Percentiles rank a stretch among this genome's conserved stretches.
Evolutionary conservation across 2,888 invertebrate genomes (phyloP).

Genomic region (Caenorhabditis imperialis): DNA sequence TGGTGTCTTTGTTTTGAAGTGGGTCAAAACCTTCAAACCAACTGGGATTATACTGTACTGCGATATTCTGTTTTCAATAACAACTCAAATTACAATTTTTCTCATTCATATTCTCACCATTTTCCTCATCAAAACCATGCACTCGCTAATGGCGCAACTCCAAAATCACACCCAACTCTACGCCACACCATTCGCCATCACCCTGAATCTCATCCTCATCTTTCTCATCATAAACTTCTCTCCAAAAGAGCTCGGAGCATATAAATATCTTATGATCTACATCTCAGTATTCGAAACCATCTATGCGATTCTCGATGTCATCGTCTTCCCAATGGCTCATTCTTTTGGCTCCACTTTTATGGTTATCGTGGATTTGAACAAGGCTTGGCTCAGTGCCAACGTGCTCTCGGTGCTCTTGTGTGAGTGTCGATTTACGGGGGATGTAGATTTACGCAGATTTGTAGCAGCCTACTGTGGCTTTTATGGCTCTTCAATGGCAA

Average conservation of each 20-base stretch:
- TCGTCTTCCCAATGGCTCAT: constrained; percentile 24
- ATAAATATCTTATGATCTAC: constrained; percentile 34
- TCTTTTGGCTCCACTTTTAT: constrained; percentile 29
- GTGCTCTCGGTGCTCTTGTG: constrained; percentile 4
- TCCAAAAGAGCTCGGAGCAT: constrained; percentile 22
- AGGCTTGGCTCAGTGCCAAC: background rate
- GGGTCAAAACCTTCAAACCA: too few relatives aligned
- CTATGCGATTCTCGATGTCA: constrained; percentile 20
- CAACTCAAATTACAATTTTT: too few relatives aligned
- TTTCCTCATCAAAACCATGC: too few relatives aligned
- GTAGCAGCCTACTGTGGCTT: constrained; percentile 29
- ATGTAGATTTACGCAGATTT: background rate
- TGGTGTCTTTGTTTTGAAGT: too few relatives aligned
- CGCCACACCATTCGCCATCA: constrained; percentile 2
- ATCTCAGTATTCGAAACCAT: constrained; percentile 11
- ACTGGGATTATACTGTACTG: too few relatives aligned
- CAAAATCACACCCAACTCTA: constrained; percentile 1
- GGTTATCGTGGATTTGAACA: constrained; percentile 26
- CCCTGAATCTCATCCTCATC: constrained; percentile 16
- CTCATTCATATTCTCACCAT: too few relatives aligned
- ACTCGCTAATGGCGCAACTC: constrained; percentile 5
- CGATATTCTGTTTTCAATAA: too few relatives aligned
- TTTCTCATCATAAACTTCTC: constrained; percentile 24
- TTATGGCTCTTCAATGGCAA: constrained; percentile 33
- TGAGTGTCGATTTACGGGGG: too few relatives aligned